These are phyloP conservation scores for Cochlearius cochlearius DNA, from an alignment of 2,113 vertebrate genomes.

Conservation along the genomic window DNA sequence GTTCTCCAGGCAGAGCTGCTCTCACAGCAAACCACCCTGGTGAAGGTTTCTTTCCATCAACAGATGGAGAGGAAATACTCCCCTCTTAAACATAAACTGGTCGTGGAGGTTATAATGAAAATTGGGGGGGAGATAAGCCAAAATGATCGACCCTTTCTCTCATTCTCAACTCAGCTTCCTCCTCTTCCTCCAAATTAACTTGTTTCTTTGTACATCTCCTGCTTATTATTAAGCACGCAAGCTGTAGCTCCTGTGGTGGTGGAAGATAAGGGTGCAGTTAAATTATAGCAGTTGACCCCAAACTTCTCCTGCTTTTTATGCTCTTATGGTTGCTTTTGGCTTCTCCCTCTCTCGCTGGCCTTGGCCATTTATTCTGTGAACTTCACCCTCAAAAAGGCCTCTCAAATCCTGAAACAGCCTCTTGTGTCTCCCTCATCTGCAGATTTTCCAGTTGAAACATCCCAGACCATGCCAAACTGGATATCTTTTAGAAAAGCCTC, in stretches of 20 bases:
- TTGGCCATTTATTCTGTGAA: neutral
- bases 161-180: neutral
- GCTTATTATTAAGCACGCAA: neutral
- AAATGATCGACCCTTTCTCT: neutral
- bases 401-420: neutral
- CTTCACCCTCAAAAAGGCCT: neutral
- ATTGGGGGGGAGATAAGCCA: neutral
- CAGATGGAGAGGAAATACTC: neutral
- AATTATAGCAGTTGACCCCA: neutral
- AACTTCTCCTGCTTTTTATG: neutral
- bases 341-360: neutral
- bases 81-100: neutral
- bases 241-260: neutral
- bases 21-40: neutral
- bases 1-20: neutral
- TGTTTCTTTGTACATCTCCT: neutral
- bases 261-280: neutral
- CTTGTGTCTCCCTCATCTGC: neutral
- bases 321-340: neutral
- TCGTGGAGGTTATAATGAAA: neutral
- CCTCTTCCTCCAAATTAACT: neutral
- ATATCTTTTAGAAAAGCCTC: neutral
- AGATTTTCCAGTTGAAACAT: slow-evolving; percentile 10
- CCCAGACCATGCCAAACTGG: neutral
- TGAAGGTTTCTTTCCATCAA: neutral